phyloP scores from a whole-genome alignment of 35 echinoderm and acorn worm genomes.

The Holothuria glaberrima region DNA sequence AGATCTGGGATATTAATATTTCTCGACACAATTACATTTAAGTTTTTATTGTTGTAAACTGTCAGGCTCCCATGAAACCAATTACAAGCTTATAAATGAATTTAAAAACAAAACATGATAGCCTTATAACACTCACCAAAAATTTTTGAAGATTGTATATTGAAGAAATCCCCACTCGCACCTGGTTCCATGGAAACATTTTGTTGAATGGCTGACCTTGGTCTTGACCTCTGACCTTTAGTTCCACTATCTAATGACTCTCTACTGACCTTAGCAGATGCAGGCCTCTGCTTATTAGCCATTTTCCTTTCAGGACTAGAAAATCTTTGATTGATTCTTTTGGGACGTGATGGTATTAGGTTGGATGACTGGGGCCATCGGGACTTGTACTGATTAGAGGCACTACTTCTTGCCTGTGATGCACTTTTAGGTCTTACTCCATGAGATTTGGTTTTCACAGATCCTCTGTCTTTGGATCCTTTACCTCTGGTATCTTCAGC shows the following conservation, averaged over 20 bases:
- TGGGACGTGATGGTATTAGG: not conserved
- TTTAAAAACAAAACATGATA: no score
- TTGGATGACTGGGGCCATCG: constrained; percentile 35
- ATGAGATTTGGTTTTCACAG: no score
- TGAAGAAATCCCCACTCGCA: constrained; percentile 62
- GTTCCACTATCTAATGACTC: not conserved
- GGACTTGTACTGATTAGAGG: constrained; percentile 30
- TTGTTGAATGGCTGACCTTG: constrained; percentile 30
- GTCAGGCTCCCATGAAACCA: no score
- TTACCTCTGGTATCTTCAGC: not conserved
- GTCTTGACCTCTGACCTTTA: constrained; percentile 67
- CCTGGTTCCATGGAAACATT: constrained; percentile 38
- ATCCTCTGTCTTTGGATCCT: not conserved
- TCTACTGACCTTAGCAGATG: constrained; percentile 36
- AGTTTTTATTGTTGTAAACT: no score
- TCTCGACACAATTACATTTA: no score
- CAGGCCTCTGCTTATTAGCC: constrained; percentile 37
- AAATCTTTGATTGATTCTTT: not conserved
- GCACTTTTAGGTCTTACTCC: not conserved
- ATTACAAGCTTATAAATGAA: no score
- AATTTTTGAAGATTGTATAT: constrained; percentile 51
- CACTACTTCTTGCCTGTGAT: not conserved
- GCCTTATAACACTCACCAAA: constrained; percentile 79
- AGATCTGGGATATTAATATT: no score
- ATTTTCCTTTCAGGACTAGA: not conserved